phyloP scores from a whole-genome alignment of 2,888 invertebrate species.

The Eustalomyia histrio region DNA sequence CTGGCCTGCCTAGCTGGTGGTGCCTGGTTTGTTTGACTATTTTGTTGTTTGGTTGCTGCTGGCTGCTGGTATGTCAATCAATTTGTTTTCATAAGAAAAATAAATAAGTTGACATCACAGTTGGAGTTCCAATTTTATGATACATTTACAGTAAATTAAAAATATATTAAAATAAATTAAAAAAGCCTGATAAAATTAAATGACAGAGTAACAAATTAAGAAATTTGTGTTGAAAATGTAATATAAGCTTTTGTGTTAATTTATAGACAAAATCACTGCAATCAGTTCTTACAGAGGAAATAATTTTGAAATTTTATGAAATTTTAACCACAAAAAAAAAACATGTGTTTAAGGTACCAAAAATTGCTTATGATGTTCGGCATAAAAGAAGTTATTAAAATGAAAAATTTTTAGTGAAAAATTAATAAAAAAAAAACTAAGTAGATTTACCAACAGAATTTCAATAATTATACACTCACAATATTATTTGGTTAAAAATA shows the following conservation, averaged over 20 bases:
- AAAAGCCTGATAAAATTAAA: constrained; percentile 27
- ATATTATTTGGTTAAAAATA: too few relatives aligned
- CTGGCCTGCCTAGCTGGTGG: constrained; percentile 33
- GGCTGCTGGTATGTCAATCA: constrained; percentile 55
- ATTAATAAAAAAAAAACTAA: too few relatives aligned
- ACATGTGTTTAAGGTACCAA: too few relatives aligned
- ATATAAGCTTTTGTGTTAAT: background rate
- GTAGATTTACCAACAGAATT: too few relatives aligned
- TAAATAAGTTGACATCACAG: constrained; percentile 58
- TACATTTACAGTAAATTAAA: constrained; percentile 45
- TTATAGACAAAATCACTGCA: background rate
- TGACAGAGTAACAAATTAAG: constrained; percentile 44
- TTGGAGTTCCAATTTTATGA: constrained; percentile 56
- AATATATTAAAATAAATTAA: constrained; percentile 42
- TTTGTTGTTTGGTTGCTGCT: constrained; percentile 42
- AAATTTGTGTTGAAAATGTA: constrained; percentile 3
- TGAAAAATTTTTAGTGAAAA: too few relatives aligned
- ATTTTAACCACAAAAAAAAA: too few relatives aligned
- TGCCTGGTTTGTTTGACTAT: constrained; percentile 3
- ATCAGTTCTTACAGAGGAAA: background rate
- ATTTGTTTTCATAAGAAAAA: constrained; percentile 56
- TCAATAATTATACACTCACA: too few relatives aligned
- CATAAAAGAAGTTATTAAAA: too few relatives aligned
- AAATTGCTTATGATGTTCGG: too few relatives aligned
- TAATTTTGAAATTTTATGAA: too few relatives aligned